These are phyloP conservation scores for Coluber constrictor DNA, from an alignment of 2,797 vertebrate species.

Conservation along the genomic window DNA sequence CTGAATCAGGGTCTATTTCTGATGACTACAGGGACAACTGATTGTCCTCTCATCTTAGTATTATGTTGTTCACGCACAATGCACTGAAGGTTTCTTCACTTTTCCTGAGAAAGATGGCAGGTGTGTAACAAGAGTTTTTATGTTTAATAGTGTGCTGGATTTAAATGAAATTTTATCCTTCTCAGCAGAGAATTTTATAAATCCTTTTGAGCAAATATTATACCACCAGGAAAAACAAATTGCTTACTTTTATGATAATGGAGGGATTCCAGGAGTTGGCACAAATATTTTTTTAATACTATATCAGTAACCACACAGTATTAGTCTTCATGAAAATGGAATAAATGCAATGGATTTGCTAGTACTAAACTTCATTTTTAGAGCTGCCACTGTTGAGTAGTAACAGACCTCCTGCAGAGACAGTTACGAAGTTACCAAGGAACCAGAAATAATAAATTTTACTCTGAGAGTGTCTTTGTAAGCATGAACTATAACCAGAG, in stretches of 20 bases:
- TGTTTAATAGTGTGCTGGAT: neutral
- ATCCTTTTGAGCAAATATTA: conserved; percentile 23
- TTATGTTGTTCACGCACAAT: neutral
- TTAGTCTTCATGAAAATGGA: conserved; percentile 50
- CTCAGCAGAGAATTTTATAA: conserved; percentile 17
- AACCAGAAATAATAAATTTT: conserved; percentile 43
- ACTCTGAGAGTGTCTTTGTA: conserved; percentile 41
- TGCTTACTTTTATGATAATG: conserved; percentile 16
- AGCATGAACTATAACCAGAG: conserved; percentile 43
- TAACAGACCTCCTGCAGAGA: conserved; percentile 37
- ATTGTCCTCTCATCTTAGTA: neutral
- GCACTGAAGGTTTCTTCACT: neutral
- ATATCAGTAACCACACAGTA: conserved; percentile 19
- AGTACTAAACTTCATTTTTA: conserved; percentile 34
- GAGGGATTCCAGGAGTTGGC: conserved; percentile 10
- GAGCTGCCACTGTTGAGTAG: conserved; percentile 36
- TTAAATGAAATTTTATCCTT: conserved; percentile 7
- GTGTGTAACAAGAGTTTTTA: neutral
- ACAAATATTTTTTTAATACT: conserved; percentile 16
- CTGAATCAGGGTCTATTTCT: neutral
- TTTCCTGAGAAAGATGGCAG: neutral
- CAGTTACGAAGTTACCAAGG: neutral
- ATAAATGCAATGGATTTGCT: conserved; percentile 33
- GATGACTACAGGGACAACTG: neutral
- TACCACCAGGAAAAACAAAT: neutral